These are phyloP conservation scores for Cryptophagus acutangulus DNA, from an alignment of 2,888 invertebrate species.

Conservation along the genomic window DNA sequence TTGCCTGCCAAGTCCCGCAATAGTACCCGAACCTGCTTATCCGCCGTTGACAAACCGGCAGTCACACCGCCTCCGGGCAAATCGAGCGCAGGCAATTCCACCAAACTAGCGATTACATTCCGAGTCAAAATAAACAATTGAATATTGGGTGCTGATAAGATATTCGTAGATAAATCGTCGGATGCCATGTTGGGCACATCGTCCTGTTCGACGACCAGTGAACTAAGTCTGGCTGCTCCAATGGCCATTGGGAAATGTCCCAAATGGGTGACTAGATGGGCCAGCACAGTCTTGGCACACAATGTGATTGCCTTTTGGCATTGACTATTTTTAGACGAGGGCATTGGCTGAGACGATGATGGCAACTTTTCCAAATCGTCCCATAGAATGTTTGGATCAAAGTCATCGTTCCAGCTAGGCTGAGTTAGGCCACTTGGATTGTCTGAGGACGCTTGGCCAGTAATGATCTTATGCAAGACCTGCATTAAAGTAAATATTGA, in stretches of 20 bases:
- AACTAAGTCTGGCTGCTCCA: constrained; percentile 82
- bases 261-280: constrained; percentile 85
- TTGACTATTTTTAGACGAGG: constrained; percentile 49
- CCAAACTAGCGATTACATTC: constrained; percentile 77
- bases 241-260: constrained; percentile 93
- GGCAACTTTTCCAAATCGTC: constrained; percentile 59
- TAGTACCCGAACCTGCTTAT: constrained; percentile 73
- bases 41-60: constrained; percentile 71
- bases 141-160: constrained; percentile 79
- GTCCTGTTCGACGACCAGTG: constrained; percentile 87
- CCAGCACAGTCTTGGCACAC: constrained; percentile 58
- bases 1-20: constrained; percentile 89
- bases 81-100: constrained; percentile 82
- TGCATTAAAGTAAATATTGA: constrained; percentile 32
- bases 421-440: constrained; percentile 50
- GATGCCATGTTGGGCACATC: constrained; percentile 70
- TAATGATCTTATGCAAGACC: constrained; percentile 59
- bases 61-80: constrained; percentile 74
- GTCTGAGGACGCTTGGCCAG: constrained; percentile 52
- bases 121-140: constrained; percentile 82
- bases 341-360: constrained; percentile 24
- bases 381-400: constrained; percentile 66
- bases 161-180: constrained; percentile 74
- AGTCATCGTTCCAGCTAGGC: constrained; percentile 60
- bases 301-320: constrained; percentile 56